Evolutionary conservation across 2,888 invertebrate genomes (phyloP).

Genomic region (Blera fallax): DNA sequence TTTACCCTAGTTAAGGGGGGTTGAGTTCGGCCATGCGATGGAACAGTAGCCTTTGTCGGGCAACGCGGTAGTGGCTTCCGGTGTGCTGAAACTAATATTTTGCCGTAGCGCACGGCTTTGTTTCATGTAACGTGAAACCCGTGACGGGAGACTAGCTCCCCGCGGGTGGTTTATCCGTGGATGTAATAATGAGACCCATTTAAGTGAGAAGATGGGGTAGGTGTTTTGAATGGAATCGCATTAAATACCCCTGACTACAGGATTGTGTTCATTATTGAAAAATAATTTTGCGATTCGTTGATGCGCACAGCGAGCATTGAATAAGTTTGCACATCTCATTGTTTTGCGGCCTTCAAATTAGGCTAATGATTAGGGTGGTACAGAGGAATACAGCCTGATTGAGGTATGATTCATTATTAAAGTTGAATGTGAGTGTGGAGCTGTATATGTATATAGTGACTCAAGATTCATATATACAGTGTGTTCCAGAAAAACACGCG

Average conservation of each 20-base stretch:
- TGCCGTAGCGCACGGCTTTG: constrained; percentile 26
- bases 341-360: constrained; percentile 17
- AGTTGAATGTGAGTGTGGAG: background rate
- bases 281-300: constrained; percentile 32
- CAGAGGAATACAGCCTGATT: background rate
- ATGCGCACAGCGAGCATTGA: constrained; percentile 1
- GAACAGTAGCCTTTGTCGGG: constrained; percentile 1
- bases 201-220: background rate
- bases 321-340: background rate
- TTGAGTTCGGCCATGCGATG: constrained; percentile 2
- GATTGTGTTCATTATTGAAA: constrained; percentile 30
- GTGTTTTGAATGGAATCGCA: background rate
- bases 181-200: constrained; percentile 43
- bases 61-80: constrained; percentile 11
- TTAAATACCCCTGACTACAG: constrained; percentile 8
- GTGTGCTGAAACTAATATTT: constrained; percentile 53
- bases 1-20: constrained; percentile 26
- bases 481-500: no score
- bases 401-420: background rate
- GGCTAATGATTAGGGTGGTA: constrained; percentile 11
- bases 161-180: constrained; percentile 8
- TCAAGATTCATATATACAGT: no score
- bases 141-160: constrained; percentile 6
- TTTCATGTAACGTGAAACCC: constrained; percentile 21
- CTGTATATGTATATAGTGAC: no score